phyloP scores from a whole-genome alignment of 2,113 vertebrate species.

The Paramisgurnus dabryanus region DNA sequence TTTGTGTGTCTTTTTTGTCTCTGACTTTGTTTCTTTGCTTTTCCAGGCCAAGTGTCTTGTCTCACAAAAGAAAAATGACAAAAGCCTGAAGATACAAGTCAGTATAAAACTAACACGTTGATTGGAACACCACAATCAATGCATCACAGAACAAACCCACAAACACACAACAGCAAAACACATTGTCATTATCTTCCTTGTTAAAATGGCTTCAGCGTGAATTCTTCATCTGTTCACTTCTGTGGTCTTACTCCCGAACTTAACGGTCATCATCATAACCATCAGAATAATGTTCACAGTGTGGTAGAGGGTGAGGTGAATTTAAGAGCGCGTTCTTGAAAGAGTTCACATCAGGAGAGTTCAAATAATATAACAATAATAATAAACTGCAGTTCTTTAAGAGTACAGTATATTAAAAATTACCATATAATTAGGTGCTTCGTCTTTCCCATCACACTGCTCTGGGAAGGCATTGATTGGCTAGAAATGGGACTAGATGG shows the following conservation, averaged over 20 bases:
- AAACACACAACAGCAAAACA: constrained; percentile 81
- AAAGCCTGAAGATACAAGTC: constrained; percentile 69
- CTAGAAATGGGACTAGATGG: constrained; percentile 63
- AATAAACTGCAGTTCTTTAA: constrained; percentile 61
- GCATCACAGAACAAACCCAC: constrained; percentile 78
- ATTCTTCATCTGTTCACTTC: constrained; percentile 59
- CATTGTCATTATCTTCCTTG: constrained; percentile 60
- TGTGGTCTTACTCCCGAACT: constrained; percentile 4
- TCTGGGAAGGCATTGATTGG: constrained; percentile 61
- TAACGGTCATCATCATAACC: constrained; percentile 45
- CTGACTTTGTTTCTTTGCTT: constrained; percentile 56
- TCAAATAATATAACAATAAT: constrained; percentile 68
- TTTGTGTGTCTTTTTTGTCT: constrained; percentile 52
- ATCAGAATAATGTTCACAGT: constrained; percentile 76
- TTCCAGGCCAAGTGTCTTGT: constrained; percentile 52
- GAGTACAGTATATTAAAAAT: constrained; percentile 61
- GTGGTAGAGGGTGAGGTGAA: constrained; percentile 63
- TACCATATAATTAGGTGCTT: constrained; percentile 60
- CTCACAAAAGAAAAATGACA: constrained; percentile 60
- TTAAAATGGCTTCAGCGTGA: constrained; percentile 47
- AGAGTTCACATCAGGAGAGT: constrained; percentile 52
- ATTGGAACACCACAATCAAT: constrained; percentile 77
- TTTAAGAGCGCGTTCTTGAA: constrained; percentile 50
- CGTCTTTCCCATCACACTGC: constrained; percentile 60
- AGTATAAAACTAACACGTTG: constrained; percentile 74